phyloP scores from a whole-genome alignment of 2,888 invertebrate species.

The Apotomis betuletana region DNA sequence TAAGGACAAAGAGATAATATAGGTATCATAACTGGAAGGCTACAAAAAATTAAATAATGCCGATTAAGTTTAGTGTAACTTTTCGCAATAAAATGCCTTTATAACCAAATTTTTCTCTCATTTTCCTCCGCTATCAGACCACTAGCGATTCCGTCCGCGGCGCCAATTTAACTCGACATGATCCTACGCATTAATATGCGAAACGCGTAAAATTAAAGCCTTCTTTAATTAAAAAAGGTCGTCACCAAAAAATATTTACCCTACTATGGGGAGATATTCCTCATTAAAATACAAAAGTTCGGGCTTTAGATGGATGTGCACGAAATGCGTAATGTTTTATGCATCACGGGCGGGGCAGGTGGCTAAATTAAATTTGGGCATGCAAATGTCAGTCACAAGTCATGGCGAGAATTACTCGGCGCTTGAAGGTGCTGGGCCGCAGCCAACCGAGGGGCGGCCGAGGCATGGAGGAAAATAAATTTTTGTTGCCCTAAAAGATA shows the following conservation, averaged over 20 bases:
- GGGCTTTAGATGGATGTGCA: constrained; percentile 58
- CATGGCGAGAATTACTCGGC: constrained; percentile 53
- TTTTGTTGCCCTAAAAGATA: too few species aligned
- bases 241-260: constrained; percentile 37
- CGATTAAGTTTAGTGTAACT: too few species aligned
- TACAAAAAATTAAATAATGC: too few species aligned
- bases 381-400: constrained; percentile 69
- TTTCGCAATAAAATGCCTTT: neutral
- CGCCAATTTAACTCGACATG: constrained; percentile 41
- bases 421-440: constrained; percentile 26
- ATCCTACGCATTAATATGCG: constrained; percentile 33
- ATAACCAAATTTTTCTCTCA: constrained; percentile 3
- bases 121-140: constrained; percentile 15
- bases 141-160: constrained; percentile 32
- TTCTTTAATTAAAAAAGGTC: constrained; percentile 42
- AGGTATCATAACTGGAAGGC: too few species aligned
- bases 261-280: constrained; percentile 35
- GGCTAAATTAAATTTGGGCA: constrained; percentile 72
- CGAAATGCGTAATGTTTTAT: constrained; percentile 69
- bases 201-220: constrained; percentile 39
- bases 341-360: constrained; percentile 65
- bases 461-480: neutral
- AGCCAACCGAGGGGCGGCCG: constrained; percentile 1
- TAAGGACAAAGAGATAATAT: too few species aligned
- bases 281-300: constrained; percentile 63